These are phyloP conservation scores for Cryptosula pallasiana DNA, from an alignment of 2,888 invertebrate species.

Conservation along the genomic window DNA sequence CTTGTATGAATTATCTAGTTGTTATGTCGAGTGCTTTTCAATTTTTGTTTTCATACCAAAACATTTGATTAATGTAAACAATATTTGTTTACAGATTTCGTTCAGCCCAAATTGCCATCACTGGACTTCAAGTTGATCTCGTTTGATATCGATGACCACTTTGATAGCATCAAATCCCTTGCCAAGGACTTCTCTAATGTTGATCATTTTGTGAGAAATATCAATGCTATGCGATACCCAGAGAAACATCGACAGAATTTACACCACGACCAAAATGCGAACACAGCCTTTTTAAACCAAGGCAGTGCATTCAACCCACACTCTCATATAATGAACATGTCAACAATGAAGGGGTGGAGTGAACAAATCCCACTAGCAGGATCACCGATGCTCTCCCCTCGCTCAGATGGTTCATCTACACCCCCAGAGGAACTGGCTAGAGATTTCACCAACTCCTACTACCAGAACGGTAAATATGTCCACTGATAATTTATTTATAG, in stretches of 20 bases:
- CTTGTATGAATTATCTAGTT: too few species aligned
- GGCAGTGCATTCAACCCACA: background rate
- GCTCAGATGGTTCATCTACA: conserved; percentile 5
- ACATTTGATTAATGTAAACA: too few species aligned
- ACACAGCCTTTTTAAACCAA: background rate
- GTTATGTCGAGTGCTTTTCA: too few species aligned
- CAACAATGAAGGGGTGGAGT: background rate
- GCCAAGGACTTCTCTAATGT: background rate
- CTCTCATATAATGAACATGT: background rate
- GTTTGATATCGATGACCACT: conserved; percentile 9
- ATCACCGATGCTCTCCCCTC: conserved; percentile 5
- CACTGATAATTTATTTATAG: too few species aligned
- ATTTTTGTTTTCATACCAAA: too few species aligned
- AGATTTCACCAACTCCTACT: background rate
- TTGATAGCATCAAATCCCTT: conserved; percentile 9
- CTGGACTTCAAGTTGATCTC: conserved; percentile 12
- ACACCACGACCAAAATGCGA: background rate
- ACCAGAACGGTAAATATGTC: background rate
- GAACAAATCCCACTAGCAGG: background rate
- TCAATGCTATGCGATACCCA: background rate
- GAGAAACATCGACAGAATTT: background rate
- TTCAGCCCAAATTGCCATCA: conserved; percentile 12
- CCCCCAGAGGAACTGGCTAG: conserved; percentile 11
- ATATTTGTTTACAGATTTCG: background rate
- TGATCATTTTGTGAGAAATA: background rate